Evolutionary conservation across 2,797 vertebrate genomes (phyloP), one percentile per base, ranked within the genome.

Genomic region (Phoxinus dragarum): DNA sequence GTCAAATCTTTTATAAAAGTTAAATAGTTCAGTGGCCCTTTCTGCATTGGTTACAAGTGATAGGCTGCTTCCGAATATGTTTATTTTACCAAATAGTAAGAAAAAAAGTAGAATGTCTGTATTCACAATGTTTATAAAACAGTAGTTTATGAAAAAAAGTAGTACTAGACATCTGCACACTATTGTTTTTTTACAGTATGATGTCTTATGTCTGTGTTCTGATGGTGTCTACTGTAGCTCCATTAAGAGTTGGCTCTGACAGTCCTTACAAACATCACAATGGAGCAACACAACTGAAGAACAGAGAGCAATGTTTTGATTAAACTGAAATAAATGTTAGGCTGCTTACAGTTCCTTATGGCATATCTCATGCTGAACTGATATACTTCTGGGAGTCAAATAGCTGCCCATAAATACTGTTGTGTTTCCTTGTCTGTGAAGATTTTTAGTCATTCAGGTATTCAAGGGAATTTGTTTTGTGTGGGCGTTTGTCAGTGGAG

Each of bases 361-460:
- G 40, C n/a, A 74, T 34, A 31, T 49, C 7, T 19, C 34, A 74
- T 34, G 21, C 42, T 19, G 2, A 17, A 64, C 23, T 19, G 1
- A 17, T 38, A 42, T 12, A 38, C 19, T 74, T 17, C 19, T 74
- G 42, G 44, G 21, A 52, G 27, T 75, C 19, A 23, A 49, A 64
- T 83, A 47, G 5, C 31, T 52, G 7, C 34, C 64, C 36, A 69
- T 71, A 81, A 69, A 38, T 80, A 69, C 36, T 19, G n/a, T 9
- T 68, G 6, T 54, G 66, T 27, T 78, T 81, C 64, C 49, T 38
- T 71, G 36, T 77, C 75, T 61, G 10, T 52, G 44, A 19, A 27
- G 34, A 56, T 80, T 38, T 44, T 69, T 47, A 81, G 66, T 81
- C 79, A 81, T 71, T 23, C 34, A 27, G 23, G 47, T 71, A 21